Evolutionary conservation across 2,113 vertebrate species (phyloP), one percentile per base, ranked within the genome.

Genomic region (Oreocharis arfaki): DNA sequence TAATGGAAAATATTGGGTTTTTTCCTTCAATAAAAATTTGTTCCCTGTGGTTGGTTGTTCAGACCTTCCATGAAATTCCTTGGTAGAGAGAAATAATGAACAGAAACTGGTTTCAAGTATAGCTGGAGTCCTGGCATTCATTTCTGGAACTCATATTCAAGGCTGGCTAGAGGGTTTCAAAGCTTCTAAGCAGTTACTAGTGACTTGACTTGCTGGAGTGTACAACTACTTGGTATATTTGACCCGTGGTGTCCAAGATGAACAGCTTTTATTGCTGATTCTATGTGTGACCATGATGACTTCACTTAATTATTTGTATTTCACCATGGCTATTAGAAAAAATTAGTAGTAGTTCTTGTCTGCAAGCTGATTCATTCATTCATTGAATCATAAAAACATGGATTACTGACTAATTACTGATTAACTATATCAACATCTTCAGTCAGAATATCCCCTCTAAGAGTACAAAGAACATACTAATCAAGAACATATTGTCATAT

Each of bases 391-490:
- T 77, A 70, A 92, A 95, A 90, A 22, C 50, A 61, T 3, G 7
- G 83, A 70, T 93, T 94, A 94, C 47, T 95, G 59, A 94, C 78
- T 90, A 93, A 94, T 88, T 92, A 84, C 63, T 94, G 67, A 93
- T 83, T 88, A 94, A 94, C 50, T 65, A 20, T 70, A 77, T 80
- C 83, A 93, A 74, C 33, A 70, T 63, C 63, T 95, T 83, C 55
- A 42, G 85, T 70, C 63, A 92, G 88, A 84, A 84, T 92, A 84
- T 80, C 63, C 55, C 47, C 50, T 85, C 83, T 88, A 77, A 84
- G 30, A 79, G 46, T 61, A 88, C 63, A 93, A 85, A 92, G 86
- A 89, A 71, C 56, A 21, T 32, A 71, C 75, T 90, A 90, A 89
- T 81, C 56, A 92, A 84, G 76, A 95, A 53, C 47, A 56, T 16